These are phyloP conservation scores for Tuta absoluta DNA, from an alignment of 2,888 invertebrate species.

Conservation along the genomic window DNA sequence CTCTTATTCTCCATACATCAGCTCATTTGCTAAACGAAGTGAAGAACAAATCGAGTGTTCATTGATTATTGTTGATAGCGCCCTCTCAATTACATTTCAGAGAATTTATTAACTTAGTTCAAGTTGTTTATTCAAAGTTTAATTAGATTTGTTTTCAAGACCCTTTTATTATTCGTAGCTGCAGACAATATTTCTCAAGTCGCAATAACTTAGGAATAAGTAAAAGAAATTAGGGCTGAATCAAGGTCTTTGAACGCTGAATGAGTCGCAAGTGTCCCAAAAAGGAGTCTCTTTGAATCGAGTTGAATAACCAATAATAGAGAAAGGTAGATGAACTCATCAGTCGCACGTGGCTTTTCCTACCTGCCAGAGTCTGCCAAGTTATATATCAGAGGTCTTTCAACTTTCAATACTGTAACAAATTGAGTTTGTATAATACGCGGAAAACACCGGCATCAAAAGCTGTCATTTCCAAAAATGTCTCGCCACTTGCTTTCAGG, in stretches of 20 bases:
- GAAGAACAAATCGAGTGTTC: slow-evolving; percentile 11
- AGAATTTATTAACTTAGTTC: slow-evolving; percentile 26
- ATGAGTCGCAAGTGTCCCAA: slow-evolving; percentile 24
- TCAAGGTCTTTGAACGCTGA: slow-evolving; percentile 19
- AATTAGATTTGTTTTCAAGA: not conserved
- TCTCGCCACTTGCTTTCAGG: not conserved
- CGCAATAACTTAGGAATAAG: not conserved
- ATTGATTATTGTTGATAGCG: slow-evolving; percentile 20
- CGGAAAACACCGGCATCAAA: slow-evolving; percentile 24
- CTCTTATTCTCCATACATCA: slow-evolving; percentile 24
- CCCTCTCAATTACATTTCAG: slow-evolving; percentile 30
- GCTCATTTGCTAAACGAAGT: slow-evolving; percentile 24
- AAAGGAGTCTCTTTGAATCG: slow-evolving; percentile 37
- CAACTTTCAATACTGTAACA: slow-evolving; percentile 39
- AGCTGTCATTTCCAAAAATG: slow-evolving; percentile 3
- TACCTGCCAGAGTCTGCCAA: not conserved
- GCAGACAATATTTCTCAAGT: slow-evolving; percentile 1
- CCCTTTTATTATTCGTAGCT: not conserved
- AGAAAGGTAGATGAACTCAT: slow-evolving; percentile 40
- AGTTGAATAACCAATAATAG: slow-evolving; percentile 34
- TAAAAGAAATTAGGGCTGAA: not conserved
- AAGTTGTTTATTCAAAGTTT: not conserved
- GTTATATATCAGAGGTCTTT: slow-evolving; percentile 40
- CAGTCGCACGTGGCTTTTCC: slow-evolving; percentile 29
- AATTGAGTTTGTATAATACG: slow-evolving; percentile 2